These are phyloP conservation scores for Miltochrista miniata DNA, from an alignment of 2,888 invertebrate genomes.

Conservation along the genomic window DNA sequence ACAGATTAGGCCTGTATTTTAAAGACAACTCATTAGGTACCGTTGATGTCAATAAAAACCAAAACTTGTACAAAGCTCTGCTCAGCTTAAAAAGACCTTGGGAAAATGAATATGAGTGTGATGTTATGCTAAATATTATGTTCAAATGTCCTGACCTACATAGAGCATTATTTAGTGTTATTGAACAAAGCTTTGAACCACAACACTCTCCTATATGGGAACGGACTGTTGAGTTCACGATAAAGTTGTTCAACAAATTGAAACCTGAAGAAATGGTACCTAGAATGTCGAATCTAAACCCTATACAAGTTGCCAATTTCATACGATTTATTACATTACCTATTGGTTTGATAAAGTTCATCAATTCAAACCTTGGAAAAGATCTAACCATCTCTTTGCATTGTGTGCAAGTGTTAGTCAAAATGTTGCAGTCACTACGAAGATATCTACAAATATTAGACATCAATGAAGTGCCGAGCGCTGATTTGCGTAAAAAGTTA, in stretches of 20 bases:
- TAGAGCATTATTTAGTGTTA: conserved; percentile 83
- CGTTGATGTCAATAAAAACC: conserved; percentile 83
- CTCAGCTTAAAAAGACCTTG: conserved; percentile 87
- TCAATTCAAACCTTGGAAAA: conserved; percentile 59
- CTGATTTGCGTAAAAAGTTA: conserved; percentile 65
- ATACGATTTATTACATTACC: conserved; percentile 79
- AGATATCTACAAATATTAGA: conserved; percentile 81
- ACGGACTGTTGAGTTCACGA: conserved; percentile 71
- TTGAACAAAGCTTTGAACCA: conserved; percentile 85
- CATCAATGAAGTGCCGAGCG: conserved; percentile 51
- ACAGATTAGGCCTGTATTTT: conserved; percentile 90
- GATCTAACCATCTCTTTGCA: conserved; percentile 71
- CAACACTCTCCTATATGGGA: conserved; percentile 82
- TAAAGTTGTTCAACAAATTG: conserved; percentile 70
- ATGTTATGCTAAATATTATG: conserved; percentile 86
- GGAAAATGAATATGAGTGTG: conserved; percentile 85
- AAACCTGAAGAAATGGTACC: conserved; percentile 76
- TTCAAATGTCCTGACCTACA: conserved; percentile 89
- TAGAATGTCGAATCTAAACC: conserved; percentile 69
- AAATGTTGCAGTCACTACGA: conserved; percentile 80
- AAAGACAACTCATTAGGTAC: conserved; percentile 86
- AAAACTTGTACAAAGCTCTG: conserved; percentile 85
- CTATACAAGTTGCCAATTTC: conserved; percentile 80
- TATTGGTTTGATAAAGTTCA: conserved; percentile 72
- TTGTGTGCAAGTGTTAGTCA: conserved; percentile 77